A percentile compares a stretch with the other conserved stretches of the same genome.
Conservation (phyloP, 2,113 vertebrate genomes). For the Bos javanicus region DNA sequence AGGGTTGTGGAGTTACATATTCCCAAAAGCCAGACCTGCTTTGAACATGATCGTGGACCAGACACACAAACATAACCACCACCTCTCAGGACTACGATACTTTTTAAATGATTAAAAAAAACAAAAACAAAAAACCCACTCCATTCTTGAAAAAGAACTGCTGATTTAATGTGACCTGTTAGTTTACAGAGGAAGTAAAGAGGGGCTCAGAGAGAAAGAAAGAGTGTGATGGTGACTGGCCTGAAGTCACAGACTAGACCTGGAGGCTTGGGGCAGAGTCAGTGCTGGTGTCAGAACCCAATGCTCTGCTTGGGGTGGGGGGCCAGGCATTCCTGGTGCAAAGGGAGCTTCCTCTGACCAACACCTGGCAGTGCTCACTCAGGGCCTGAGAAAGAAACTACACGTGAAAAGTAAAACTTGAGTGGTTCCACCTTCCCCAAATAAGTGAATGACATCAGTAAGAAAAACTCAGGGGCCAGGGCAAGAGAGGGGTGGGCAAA, state of each 20-base stretch:
- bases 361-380: rapidly evolving
- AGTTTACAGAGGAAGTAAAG: neutral
- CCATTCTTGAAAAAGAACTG: neutral
- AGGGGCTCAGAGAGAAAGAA: neutral
- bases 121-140: neutral
- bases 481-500: neutral
- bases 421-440: slow-evolving; percentile 2
- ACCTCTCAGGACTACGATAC: neutral
- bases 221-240: neutral
- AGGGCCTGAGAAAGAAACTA: neutral
- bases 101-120: neutral
- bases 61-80: too few species aligned
- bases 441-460: neutral
- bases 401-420: neutral
- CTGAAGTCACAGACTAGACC: too few species aligned
- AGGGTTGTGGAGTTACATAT: neutral
- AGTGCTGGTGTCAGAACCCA: rapidly evolving
- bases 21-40: neutral
- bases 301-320: neutral
- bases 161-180: neutral
- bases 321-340: neutral
- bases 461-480: neutral
- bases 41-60: neutral
- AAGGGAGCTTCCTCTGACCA: neutral
- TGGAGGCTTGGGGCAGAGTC: neutral